phyloP scores from a whole-genome alignment of 2,888 invertebrate species.

The Aphidoletes aphidimyza region DNA sequence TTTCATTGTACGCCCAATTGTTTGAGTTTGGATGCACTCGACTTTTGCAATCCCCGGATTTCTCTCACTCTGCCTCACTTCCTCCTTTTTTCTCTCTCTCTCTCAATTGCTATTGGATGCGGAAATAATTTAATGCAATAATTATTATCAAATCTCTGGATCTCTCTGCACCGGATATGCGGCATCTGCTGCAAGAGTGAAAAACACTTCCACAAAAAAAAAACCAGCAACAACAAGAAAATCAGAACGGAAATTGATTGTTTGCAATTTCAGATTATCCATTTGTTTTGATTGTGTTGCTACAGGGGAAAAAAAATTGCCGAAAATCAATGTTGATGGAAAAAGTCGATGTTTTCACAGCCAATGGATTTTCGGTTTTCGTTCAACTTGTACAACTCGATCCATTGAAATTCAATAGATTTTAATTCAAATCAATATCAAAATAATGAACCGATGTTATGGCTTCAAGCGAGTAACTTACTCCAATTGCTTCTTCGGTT shows the following conservation, averaged over 20 bases:
- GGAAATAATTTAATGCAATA: conserved; percentile 45
- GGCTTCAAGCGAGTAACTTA: too few species aligned
- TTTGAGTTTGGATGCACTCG: neutral
- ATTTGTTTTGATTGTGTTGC: neutral
- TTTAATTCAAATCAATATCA: too few species aligned
- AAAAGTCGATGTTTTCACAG: too few species aligned
- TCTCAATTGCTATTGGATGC: neutral
- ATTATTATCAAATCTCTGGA: neutral
- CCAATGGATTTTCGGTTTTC: too few species aligned
- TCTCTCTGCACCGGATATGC: neutral
- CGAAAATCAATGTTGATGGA: neutral
- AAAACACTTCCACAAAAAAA: too few species aligned
- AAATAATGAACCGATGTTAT: too few species aligned
- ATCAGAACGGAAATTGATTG: neutral
- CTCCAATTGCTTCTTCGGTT: too few species aligned
- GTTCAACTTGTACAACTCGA: too few species aligned
- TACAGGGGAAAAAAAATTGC: neutral
- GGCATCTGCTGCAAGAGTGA: too few species aligned
- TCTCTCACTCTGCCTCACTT: neutral
- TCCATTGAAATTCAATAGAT: too few species aligned
- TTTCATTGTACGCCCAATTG: neutral
- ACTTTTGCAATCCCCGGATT: neutral
- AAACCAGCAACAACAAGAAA: neutral
- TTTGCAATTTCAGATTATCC: neutral
- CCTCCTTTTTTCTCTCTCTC: too few species aligned